A percentile compares a stretch with the other conserved stretches of the same genome.
Conservation (phyloP, 2,113 vertebrate species). For the Crotalus tigris region DNA sequence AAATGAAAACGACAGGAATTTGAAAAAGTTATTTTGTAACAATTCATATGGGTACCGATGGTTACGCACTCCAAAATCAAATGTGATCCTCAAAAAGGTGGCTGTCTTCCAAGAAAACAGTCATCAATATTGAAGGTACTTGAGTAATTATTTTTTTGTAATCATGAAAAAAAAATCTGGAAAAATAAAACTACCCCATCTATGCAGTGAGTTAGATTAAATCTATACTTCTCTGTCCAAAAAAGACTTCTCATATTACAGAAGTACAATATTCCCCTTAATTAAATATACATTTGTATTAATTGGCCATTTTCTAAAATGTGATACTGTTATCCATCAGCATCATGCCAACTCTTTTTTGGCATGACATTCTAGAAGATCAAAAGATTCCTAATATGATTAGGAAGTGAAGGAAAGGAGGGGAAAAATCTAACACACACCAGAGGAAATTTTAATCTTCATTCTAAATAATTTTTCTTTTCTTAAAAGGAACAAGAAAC, state of each 20-base stretch:
- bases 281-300: not conserved
- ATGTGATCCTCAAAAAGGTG: not conserved
- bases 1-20: not conserved
- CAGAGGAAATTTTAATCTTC: conserved; percentile 54
- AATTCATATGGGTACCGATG: not conserved
- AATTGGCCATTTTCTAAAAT: conserved; percentile 35
- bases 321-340: conserved; percentile 32
- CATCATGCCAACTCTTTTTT: conserved; percentile 15
- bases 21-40: not conserved
- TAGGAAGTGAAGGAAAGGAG: not conserved
- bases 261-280: conserved; percentile 1
- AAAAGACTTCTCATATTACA: conserved; percentile 38
- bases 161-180: conserved; percentile 25
- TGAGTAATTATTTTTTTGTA: not conserved
- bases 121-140: not conserved
- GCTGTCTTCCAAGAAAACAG: conserved; percentile 29
- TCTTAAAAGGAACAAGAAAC: conserved; percentile 34
- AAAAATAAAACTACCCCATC: conserved; percentile 13
- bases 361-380: not conserved
- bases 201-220: conserved; percentile 47
- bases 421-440: conserved; percentile 40
- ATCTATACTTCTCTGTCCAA: conserved; percentile 40
- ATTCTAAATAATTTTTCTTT: conserved; percentile 42
- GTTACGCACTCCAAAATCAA: not conserved
- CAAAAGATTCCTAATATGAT: conserved; percentile 41